Conservation (phyloP, 2,888 invertebrate genomes). For the Cylloceria caligata region DNA sequence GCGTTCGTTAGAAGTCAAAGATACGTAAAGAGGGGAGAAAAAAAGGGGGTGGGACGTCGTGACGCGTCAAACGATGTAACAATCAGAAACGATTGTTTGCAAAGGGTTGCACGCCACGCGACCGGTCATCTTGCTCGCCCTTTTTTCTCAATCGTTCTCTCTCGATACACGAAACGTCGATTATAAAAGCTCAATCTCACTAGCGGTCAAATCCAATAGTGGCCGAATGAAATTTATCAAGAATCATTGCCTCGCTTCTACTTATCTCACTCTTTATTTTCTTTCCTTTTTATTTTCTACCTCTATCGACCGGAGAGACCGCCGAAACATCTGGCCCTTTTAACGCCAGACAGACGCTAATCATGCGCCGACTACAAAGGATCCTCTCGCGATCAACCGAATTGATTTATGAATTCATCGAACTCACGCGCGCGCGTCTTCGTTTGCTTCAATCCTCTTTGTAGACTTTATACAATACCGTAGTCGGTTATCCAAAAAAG, state of each 20-base stretch:
- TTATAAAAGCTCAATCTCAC: constrained; percentile 57
- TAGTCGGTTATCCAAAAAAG: constrained; percentile 31
- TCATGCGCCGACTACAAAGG: constrained; percentile 69
- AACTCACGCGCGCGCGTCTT: constrained; percentile 49
- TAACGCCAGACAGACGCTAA: constrained; percentile 72
- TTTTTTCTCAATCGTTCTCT: no score
- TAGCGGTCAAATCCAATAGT: constrained; percentile 26
- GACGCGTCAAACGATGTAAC: constrained; percentile 36
- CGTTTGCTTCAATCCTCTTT: constrained; percentile 46
- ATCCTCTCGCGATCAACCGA: constrained; percentile 62
- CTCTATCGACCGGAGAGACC: constrained; percentile 51
- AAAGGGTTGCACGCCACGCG: constrained; percentile 61
- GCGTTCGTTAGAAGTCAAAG: constrained; percentile 59
- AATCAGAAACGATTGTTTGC: constrained; percentile 62
- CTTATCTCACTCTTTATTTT: constrained; percentile 50
- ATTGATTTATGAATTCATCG: constrained; percentile 73
- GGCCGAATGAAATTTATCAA: constrained; percentile 55
- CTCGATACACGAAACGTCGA: constrained; percentile 49
- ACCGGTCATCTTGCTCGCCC: constrained; percentile 38
- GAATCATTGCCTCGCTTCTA: constrained; percentile 56
- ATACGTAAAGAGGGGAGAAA: constrained; percentile 42
- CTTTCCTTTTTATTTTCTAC: constrained; percentile 17
- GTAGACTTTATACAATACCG: constrained; percentile 33
- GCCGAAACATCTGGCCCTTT: constrained; percentile 71
- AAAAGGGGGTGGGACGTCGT: constrained; percentile 15